Base-by-base conservation (phyloP, 2,797 vertebrate species). In the Notamacropus eugenii region DNA sequence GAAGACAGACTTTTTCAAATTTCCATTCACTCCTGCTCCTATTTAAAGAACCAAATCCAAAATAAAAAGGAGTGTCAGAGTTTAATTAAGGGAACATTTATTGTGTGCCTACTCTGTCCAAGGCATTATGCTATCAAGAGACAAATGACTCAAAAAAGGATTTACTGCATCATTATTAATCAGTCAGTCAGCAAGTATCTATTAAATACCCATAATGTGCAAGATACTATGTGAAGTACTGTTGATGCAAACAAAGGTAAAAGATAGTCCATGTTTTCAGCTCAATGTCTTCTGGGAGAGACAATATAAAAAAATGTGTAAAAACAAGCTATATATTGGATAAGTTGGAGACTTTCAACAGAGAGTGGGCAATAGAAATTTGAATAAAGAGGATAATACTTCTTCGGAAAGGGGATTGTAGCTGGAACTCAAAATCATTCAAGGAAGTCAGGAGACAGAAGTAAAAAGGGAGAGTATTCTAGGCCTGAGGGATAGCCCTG, bases 21-120 rank as follows among this genome's bases (percentile, higher is more conserved):
- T 98, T 97, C 54, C 54, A 97, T 98, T 98, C 94, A 31, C 97
- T 98, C 97, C 97, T 96, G 74, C 16, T 96, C 19, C 14, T 82
- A 59, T 96, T 97, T 98, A 91, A 97, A 97, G 40, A 0, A 95
- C 31, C 92, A 96, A 97, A 96, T 54, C 94, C 55, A 27, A 95
- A 94, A 93, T 96, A 93, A 96, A 92, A 95, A 19, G n/a, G 5
- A 14, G 14, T 13, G n/a, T 40, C 16, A 40, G 8, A 22, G 0
- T 82, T 82, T 46, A 82, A 27, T 82, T 82, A 22, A 82, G 22
- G 22, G 8, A 82, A 82, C n/a, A 46, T 82, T 10, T 40, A 82
- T 82, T 27, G 40, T 8, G 2, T 46, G 22, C 22, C 40, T 82
- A 24, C 74, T 82, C 1, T 27, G 9, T 27, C 0, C 2, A 82